Conservation (phyloP, 1,140 invertebrate species). For the Aphelenchoides fujianensis region DNA sequence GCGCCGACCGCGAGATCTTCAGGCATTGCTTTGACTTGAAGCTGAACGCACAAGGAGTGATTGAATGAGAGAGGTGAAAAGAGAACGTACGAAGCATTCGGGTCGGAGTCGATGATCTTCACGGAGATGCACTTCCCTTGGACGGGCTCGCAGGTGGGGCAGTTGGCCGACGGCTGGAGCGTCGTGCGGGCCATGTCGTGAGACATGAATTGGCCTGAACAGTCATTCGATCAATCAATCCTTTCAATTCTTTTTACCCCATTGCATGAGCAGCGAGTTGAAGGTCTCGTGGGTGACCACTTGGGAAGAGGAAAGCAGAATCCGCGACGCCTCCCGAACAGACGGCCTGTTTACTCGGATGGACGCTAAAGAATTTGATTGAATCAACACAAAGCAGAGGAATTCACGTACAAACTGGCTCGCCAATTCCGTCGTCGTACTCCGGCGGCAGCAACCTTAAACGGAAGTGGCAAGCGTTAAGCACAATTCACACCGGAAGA, state of each 20-base stretch:
- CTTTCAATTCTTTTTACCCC: constrained; percentile 28
- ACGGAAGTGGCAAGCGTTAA: too few species aligned
- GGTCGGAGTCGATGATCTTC: constrained; percentile 51
- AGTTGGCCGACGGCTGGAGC: constrained; percentile 60
- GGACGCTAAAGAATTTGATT: constrained; percentile 35
- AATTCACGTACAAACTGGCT: constrained; percentile 49
- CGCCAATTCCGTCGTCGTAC: constrained; percentile 47
- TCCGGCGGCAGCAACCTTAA: constrained; percentile 45
- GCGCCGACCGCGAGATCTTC: constrained; percentile 59
- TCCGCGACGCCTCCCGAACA: constrained; percentile 52
- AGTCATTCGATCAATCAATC: constrained; percentile 53
- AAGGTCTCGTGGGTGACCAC: constrained; percentile 48
- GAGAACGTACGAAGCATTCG: constrained; percentile 44
- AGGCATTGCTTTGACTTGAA: constrained; percentile 56
- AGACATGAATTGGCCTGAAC: constrained; percentile 33
- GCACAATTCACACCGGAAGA: too few species aligned
- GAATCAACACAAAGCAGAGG: background rate
- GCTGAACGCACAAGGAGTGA: constrained; percentile 53
- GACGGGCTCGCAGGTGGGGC: constrained; percentile 55
- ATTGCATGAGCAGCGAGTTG: constrained; percentile 52
- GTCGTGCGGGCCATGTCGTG: constrained; percentile 47
- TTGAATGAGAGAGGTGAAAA: constrained; percentile 9
- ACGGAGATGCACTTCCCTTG: constrained; percentile 59
- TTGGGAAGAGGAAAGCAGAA: constrained; percentile 48
- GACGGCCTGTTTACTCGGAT: constrained; percentile 41